These are phyloP conservation scores for Pluvianellus socialis DNA, from an alignment of 2,113 vertebrate genomes.

Conservation along the genomic window DNA sequence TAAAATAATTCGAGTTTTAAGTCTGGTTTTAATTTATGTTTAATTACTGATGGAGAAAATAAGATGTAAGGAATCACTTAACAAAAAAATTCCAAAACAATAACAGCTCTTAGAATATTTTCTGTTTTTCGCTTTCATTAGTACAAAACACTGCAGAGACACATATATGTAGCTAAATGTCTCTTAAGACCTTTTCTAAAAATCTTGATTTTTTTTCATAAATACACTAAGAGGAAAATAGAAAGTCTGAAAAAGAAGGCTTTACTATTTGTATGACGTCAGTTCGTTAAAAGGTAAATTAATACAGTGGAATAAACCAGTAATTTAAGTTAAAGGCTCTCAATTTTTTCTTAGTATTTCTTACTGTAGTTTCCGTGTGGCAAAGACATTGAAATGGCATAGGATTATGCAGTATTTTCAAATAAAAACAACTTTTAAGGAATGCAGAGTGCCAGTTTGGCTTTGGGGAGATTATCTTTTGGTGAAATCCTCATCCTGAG, in stretches of 20 bases:
- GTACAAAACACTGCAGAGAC: not conserved
- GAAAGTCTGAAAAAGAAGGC: not conserved
- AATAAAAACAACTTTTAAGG: not conserved
- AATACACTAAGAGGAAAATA: not conserved
- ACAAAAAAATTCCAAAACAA: not conserved
- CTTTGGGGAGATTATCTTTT: too few species aligned
- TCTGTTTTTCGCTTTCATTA: not conserved
- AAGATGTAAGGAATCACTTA: not conserved
- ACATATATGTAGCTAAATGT: not conserved
- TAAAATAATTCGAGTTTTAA: not conserved
- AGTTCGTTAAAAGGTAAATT: not conserved
- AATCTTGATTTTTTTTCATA: not conserved
- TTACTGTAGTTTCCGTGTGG: not conserved
- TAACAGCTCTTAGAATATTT: not conserved
- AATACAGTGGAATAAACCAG: not conserved
- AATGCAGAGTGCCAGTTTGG: not conserved
- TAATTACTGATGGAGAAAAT: not conserved
- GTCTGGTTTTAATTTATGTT: not conserved
- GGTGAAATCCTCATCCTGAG: not conserved
- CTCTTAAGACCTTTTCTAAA: not conserved
- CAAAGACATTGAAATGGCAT: not conserved
- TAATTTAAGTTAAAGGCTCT: not conserved
- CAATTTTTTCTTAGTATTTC: not conserved
- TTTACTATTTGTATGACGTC: not conserved
- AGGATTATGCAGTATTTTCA: not conserved